Percentiles rank a stretch among this genome's conserved stretches.
phyloP scores from a whole-genome alignment of 2,888 invertebrate species.

The Hipparchia sbordonii region DNA sequence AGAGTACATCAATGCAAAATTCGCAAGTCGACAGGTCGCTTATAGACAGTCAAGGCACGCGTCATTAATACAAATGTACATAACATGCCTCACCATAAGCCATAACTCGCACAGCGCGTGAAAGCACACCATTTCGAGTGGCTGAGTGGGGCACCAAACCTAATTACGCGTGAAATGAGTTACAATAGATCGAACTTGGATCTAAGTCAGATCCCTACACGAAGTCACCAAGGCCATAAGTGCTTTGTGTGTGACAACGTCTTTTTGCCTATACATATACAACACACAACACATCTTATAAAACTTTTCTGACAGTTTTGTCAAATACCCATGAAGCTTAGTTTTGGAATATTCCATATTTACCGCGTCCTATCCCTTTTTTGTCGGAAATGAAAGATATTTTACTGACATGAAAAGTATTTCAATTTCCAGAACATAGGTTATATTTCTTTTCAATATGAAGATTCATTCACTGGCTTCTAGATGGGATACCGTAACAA shows the following conservation, averaged over 20 bases:
- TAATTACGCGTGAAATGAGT: constrained; percentile 43
- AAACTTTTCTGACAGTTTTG: neutral
- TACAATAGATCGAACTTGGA: neutral
- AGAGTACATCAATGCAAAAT: constrained; percentile 24
- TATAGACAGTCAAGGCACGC: constrained; percentile 20
- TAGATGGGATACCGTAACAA: neutral
- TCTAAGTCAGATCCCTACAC: neutral
- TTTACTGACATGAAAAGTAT: no score
- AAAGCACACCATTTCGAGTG: constrained; percentile 51
- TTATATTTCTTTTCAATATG: neutral
- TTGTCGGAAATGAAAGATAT: no score
- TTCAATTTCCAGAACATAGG: no score
- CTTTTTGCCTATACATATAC: neutral
- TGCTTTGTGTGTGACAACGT: neutral
- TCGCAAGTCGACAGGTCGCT: constrained; percentile 19
- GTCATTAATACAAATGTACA: constrained; percentile 54
- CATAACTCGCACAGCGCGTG: constrained; percentile 52
- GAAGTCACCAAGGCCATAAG: neutral
- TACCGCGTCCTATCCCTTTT: neutral
- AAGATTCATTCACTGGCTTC: neutral
- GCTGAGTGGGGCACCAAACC: constrained; percentile 46
- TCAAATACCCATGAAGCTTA: neutral
- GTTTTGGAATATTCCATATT: neutral
- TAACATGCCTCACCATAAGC: constrained; percentile 47
- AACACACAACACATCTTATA: neutral